Conservation (phyloP, 1,140 invertebrate species). For the Chymomyza costata region DNA sequence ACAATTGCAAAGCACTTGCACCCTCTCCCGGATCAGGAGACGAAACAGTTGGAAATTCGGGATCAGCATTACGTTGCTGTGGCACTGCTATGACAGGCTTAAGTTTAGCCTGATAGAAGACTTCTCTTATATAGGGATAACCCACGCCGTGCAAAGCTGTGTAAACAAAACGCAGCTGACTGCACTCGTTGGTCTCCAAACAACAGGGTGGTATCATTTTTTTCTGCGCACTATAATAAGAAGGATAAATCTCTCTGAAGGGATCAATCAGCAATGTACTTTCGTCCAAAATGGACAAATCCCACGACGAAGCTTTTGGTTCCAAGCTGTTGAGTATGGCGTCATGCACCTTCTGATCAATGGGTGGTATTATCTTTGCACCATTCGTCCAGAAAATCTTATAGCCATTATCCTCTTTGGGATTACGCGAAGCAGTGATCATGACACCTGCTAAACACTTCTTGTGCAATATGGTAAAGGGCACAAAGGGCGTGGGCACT, state of each 20-base stretch:
- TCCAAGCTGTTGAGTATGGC: constrained; percentile 86
- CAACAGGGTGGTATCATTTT: constrained; percentile 12
- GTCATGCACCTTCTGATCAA: constrained; percentile 91
- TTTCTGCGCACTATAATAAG: constrained; percentile 32
- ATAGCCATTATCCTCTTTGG: constrained; percentile 99
- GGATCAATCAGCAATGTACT: constrained; percentile 30
- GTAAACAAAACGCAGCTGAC: constrained; percentile 78
- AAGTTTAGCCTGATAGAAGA: constrained; percentile 87
- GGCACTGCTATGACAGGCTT: constrained; percentile 86
- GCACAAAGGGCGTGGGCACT: constrained; percentile 95
- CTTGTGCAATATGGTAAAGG: constrained; percentile 85
- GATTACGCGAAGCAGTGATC: constrained; percentile 99
- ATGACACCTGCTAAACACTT: constrained; percentile 89
- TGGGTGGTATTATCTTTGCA: constrained; percentile 94
- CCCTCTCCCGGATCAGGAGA: constrained; percentile 98
- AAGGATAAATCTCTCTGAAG: constrained; percentile 31
- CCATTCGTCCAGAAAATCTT: constrained; percentile 98
- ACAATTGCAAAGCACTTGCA: constrained; percentile 88
- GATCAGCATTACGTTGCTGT: constrained; percentile 92
- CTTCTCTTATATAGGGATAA: constrained; percentile 85
- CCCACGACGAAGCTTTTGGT: constrained; percentile 69
- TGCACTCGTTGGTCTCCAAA: constrained; percentile 53
- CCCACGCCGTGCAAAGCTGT: constrained; percentile 99
- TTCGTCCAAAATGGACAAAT: constrained; percentile 18
- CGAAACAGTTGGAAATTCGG: constrained; percentile 94